Evolutionary conservation across 2,113 vertebrate species (phyloP), one percentile per base, ranked within the genome.

Genomic region (Pelecanoides urinatrix): DNA sequence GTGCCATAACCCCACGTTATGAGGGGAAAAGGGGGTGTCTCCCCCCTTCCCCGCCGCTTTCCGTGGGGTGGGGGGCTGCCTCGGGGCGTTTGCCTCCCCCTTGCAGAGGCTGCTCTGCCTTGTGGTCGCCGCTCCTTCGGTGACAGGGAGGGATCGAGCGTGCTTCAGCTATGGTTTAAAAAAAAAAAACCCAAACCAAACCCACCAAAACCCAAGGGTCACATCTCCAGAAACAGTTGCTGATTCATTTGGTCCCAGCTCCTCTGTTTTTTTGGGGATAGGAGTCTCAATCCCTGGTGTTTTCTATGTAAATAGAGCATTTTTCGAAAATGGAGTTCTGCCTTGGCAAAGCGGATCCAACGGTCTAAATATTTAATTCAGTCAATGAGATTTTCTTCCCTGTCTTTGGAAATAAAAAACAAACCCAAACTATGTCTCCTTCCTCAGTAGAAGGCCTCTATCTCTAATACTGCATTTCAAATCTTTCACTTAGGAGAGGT

Each of bases 221-320:
- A 4, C 65, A 18, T 58, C 56, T 45, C 42, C 44, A 68, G 40
- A 22, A 68, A 5, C 72, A 71, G 71, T 21, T 96, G 95, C 93
- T 96, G 94, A 96, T 96, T 97, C 95, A 97, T 95, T 67, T 63
- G 22, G 27, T 42, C 63, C 22, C 18, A 1, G 38, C 52, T 63
- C 55, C 29, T 45, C 11, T 7, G 63, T 2, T 21, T 9, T 5
- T 29, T 87, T 67, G 14, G 19, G 40, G 20, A 11, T 4, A 23
- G 16, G 27, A 70, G 44, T 12, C 21, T 53, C 67, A 15, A 10
- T 58, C 19, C 17, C 38, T 3, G 6, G 18, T 20, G 45, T 45
- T 90, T 82, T 10, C 70, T 7, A 0, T 66, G 52, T 74, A 62
- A 91, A 88, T 44, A 29, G 1, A 20, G 10, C 40, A 5, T 70